Evolutionary conservation across 2,888 invertebrate genomes (phyloP).

Genomic region (Apamea epomidion): DNA sequence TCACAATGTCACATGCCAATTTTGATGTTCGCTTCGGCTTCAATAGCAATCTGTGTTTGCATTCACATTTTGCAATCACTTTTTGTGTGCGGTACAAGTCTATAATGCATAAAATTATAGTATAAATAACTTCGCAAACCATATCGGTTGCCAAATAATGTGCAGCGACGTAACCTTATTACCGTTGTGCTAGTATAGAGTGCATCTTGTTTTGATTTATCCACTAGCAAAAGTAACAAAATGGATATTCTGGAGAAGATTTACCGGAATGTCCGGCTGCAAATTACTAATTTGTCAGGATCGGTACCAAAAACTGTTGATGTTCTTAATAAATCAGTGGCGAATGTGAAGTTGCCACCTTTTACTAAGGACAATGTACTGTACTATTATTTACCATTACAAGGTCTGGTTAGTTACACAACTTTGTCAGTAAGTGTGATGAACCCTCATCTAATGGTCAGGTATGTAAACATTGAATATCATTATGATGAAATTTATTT

Average conservation of each 20-base stretch:
- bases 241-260: slow-evolving; percentile 87
- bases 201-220: slow-evolving; percentile 63
- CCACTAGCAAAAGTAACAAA: slow-evolving; percentile 45
- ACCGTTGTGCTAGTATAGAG: slow-evolving; percentile 72
- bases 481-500: neutral
- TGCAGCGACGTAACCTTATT: slow-evolving; percentile 80
- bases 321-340: slow-evolving; percentile 82
- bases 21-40: slow-evolving; percentile 38
- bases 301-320: slow-evolving; percentile 82
- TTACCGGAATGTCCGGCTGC: slow-evolving; percentile 78
- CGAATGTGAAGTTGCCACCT: slow-evolving; percentile 90
- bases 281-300: slow-evolving; percentile 77
- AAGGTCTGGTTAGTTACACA: slow-evolving; percentile 94
- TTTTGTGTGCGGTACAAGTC: slow-evolving; percentile 50
- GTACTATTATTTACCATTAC: slow-evolving; percentile 94
- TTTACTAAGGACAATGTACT: slow-evolving; percentile 93
- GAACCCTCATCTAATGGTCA: slow-evolving; percentile 94
- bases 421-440: slow-evolving; percentile 95
- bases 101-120: slow-evolving; percentile 70
- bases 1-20: slow-evolving; percentile 36
- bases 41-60: slow-evolving; percentile 48
- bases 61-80: slow-evolving; percentile 64
- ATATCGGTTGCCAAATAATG: slow-evolving; percentile 88
- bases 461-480: slow-evolving; percentile 82
- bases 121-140: slow-evolving; percentile 76